Base-by-base conservation (phyloP, 2,113 vertebrate genomes). In the Argyrosomus japonicus region DNA sequence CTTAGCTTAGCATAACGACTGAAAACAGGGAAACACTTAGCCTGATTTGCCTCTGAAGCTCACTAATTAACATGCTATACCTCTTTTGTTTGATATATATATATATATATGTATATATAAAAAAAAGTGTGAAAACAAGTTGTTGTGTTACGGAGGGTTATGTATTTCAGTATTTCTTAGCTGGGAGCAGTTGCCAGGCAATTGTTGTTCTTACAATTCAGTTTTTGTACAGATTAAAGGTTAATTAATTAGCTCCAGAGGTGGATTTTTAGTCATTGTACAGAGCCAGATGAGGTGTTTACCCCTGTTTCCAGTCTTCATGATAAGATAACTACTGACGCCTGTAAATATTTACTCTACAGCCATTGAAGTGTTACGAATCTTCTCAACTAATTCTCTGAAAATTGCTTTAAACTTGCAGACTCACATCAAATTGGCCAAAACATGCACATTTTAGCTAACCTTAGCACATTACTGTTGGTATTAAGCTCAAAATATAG, bases 361-460 rank as follows among this genome's bases (percentile, higher is more conserved):
- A 60, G n/a, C 10, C 27, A 1, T 32, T 8, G 32, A 21, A 58
- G 23, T 12, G 17, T 8, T 19, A 47, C 56, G 8, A 0, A 9
- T 45, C 17, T 32, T 43, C 27, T 58, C n/a, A 58, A 58, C 12
- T 58, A 54, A 57, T 15, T 62, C 18, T 72, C 0, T 1, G 40
- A 23, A 21, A 58, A 18, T 19, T 40, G 5, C 57, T 74, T 62
- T 50, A 51, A 29, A 74, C 25, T 60, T 48, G 43, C 25, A n/a
- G 57, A 3, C 43, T 15, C 12, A 11, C 1, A 10, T 54, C 14
- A 27, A 13, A 60, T 29, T 21, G 10, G 17, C 25, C 12, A 19
- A 61, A 60, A 61, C n/a, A 61, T 48, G 40, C 56, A 29, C 19
- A 60, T 73, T 15, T 73, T 29, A 48, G 70, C n/a, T 27, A 43